These are phyloP conservation scores for Halictus rubicundus DNA, from an alignment of 1,140 invertebrate species.

Conservation along the genomic window DNA sequence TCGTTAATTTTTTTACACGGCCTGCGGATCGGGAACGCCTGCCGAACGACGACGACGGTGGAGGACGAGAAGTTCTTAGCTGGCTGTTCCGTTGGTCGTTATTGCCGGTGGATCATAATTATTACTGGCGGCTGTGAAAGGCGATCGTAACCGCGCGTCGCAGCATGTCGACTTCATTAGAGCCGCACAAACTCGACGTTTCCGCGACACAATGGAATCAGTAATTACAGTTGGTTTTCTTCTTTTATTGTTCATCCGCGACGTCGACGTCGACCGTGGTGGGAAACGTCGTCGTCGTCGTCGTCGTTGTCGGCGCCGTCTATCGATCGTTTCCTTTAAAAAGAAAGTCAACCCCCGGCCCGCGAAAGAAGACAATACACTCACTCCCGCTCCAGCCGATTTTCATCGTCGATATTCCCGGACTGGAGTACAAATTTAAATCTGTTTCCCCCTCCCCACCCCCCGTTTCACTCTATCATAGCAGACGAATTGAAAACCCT, in stretches of 20 bases:
- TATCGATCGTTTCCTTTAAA: slow-evolving; percentile 1
- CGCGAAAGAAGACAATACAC: background rate
- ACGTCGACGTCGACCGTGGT: background rate
- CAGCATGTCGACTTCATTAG: slow-evolving; percentile 12
- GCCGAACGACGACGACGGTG: slow-evolving; percentile 15
- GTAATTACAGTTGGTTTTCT: slow-evolving; percentile 7
- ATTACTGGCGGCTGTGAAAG: slow-evolving; percentile 4
- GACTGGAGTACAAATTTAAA: slow-evolving; percentile 4
- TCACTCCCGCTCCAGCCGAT: background rate
- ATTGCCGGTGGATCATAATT: slow-evolving; percentile 35
- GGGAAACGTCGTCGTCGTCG: too few relatives aligned
- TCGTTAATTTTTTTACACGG: slow-evolving; percentile 63
- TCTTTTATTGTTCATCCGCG: background rate
- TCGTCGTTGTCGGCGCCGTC: too few relatives aligned
- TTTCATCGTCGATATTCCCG: slow-evolving; percentile 10
- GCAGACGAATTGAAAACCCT: background rate
- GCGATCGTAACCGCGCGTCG: background rate
- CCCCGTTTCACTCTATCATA: too few relatives aligned
- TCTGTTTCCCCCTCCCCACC: background rate
- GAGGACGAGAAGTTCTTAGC: slow-evolving; percentile 23
- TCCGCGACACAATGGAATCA: background rate
- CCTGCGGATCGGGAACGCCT: slow-evolving; percentile 13
- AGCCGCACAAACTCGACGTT: slow-evolving; percentile 5
- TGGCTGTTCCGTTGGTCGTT: slow-evolving; percentile 36
- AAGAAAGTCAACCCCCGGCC: background rate